Percentiles rank a stretch among this genome's conserved stretches.
phyloP scores from a whole-genome alignment of 2,888 invertebrate species.

The Diplolepis rosae region DNA sequence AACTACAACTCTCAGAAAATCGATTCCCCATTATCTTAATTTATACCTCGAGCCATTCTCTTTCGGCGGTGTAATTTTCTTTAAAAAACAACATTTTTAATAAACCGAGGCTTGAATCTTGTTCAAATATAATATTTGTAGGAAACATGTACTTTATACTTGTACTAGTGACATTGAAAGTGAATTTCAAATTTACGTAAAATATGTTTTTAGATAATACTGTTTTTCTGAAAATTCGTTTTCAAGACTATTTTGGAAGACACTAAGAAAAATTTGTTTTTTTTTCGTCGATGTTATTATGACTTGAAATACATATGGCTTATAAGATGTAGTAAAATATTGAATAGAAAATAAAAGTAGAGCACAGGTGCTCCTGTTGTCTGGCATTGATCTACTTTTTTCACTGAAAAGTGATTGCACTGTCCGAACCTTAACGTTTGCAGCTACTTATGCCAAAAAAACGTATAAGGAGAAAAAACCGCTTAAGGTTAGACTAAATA shows the following conservation, averaged over 20 bases:
- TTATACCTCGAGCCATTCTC: background rate
- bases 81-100: background rate
- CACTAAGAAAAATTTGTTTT: background rate
- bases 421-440: constrained; percentile 1
- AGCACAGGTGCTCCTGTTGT: background rate
- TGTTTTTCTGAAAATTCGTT: background rate
- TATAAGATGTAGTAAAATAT: background rate
- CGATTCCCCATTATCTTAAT: constrained; percentile 19
- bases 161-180: too few relatives aligned
- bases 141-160: too few relatives aligned
- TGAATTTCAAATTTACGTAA: too few relatives aligned
- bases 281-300: background rate
- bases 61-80: background rate
- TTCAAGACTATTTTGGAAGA: background rate
- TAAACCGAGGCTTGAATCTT: too few relatives aligned
- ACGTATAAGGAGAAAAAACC: background rate
- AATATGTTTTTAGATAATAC: too few relatives aligned
- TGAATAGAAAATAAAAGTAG: constrained; percentile 6
- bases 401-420: constrained; percentile 9
- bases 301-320: background rate
- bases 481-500: background rate
- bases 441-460: background rate
- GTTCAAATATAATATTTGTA: too few relatives aligned
- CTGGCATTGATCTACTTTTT: constrained; percentile 2
- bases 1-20: constrained; percentile 14